These are phyloP conservation scores for Acanthopleura granulata DNA, from an alignment of 2,888 invertebrate species.

Conservation along the genomic window DNA sequence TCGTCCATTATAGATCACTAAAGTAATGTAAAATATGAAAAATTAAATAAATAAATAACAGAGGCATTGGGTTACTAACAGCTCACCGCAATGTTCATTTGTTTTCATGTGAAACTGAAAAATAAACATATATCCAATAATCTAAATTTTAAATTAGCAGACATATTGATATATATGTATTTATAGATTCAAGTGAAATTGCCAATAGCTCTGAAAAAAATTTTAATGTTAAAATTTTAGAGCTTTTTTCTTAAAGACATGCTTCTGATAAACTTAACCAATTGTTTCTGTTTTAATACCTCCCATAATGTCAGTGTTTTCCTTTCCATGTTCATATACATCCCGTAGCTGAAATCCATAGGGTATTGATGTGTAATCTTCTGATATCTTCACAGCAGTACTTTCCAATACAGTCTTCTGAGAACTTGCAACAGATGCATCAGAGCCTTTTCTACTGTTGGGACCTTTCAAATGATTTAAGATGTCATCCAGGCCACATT, in stretches of 20 bases:
- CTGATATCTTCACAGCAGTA: conserved; percentile 44
- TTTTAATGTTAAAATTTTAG: too few species aligned
- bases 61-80: background rate
- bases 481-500: conserved; percentile 31
- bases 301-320: conserved; percentile 63
- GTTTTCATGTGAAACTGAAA: too few species aligned
- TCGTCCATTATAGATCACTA: conserved; percentile 64
- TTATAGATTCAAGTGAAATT: too few species aligned
- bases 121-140: too few species aligned
- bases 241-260: too few species aligned
- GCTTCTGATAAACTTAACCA: too few species aligned
- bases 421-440: conserved; percentile 29
- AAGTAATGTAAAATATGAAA: conserved; percentile 23
- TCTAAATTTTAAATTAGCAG: too few species aligned
- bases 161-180: too few species aligned
- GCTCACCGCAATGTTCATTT: too few species aligned
- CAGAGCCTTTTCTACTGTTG: conserved; percentile 33
- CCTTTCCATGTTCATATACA: conserved; percentile 60
- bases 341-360: conserved; percentile 59
- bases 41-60: too few species aligned
- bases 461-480: too few species aligned
- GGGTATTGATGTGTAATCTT: conserved; percentile 52
- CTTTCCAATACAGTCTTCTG: conserved; percentile 35
- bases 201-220: too few species aligned
- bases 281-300: conserved; percentile 42